Conservation (phyloP, 2,888 invertebrate genomes). For the Eupelmus urozonus region DNA sequence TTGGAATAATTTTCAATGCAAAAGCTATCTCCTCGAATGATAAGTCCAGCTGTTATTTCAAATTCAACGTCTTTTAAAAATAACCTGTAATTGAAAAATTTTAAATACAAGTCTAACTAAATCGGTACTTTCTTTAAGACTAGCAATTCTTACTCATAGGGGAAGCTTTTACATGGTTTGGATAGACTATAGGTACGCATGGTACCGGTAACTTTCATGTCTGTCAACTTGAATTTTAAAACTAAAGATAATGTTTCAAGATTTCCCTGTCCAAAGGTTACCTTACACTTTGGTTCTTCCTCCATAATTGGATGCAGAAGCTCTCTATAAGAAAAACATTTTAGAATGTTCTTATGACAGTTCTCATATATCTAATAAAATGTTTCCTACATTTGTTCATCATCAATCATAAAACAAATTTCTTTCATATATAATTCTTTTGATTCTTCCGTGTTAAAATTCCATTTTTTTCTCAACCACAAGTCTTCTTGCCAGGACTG, state of each 20-base stretch:
- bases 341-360: conserved; percentile 48
- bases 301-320: conserved; percentile 55
- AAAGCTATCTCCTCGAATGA: conserved; percentile 56
- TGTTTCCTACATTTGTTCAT: conserved; percentile 56
- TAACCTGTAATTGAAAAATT: conserved; percentile 55
- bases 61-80: conserved; percentile 57
- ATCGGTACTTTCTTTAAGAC: background rate
- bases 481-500: conserved; percentile 55
- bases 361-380: conserved; percentile 51
- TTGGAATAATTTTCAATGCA: conserved; percentile 53
- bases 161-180: conserved; percentile 50
- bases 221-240: conserved; percentile 56
- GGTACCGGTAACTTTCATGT: conserved; percentile 57
- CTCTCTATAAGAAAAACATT: conserved; percentile 58
- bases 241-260: conserved; percentile 56
- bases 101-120: conserved; percentile 25
- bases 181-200: conserved; percentile 56
- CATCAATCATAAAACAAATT: conserved; percentile 53
- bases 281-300: conserved; percentile 57
- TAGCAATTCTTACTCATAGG: conserved; percentile 56
- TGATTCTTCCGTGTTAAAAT: conserved; percentile 30
- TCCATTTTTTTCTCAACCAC: conserved; percentile 55
- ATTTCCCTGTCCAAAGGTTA: conserved; percentile 57
- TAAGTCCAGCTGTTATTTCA: conserved; percentile 55
- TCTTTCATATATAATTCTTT: conserved; percentile 55